phyloP scores from a whole-genome alignment of 2,797 vertebrate genomes.

The Crenichthys baileyi region DNA sequence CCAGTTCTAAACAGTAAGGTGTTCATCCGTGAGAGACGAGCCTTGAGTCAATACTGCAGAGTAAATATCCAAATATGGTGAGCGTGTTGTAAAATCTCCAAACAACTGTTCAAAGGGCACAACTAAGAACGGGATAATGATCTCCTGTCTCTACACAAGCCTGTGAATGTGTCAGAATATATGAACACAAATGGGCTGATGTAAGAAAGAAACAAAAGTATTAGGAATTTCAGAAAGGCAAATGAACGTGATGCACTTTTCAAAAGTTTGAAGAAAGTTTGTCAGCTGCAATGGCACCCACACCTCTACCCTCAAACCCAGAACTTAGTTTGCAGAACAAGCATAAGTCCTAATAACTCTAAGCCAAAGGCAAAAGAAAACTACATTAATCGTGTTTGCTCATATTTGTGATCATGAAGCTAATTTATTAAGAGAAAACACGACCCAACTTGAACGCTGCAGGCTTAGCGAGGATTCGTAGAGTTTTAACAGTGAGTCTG shows the following conservation, averaged over 20 bases:
- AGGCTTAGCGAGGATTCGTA: constrained; percentile 21
- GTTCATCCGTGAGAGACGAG: constrained; percentile 33
- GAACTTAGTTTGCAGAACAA: background rate
- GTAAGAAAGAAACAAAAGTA: background rate
- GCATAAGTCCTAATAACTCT: constrained; percentile 27
- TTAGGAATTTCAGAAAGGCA: background rate
- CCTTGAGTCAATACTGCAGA: constrained; percentile 63
- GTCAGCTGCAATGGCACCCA: background rate
- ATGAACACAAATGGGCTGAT: background rate
- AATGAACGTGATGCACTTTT: background rate
- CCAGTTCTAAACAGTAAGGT: constrained; percentile 26
- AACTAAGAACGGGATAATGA: constrained; percentile 8
- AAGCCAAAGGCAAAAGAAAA: constrained; percentile 22
- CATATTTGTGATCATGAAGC: constrained; percentile 12
- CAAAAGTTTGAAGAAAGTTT: background rate
- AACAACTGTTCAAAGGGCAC: constrained; percentile 54
- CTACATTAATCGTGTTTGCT: constrained; percentile 21
- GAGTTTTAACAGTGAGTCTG: constrained; percentile 12
- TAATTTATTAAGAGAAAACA: constrained; percentile 51
- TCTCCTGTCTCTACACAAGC: background rate
- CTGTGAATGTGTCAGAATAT: background rate
- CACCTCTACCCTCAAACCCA: constrained; percentile 11
- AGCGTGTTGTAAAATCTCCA: constrained; percentile 37
- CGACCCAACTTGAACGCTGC: constrained; percentile 36
- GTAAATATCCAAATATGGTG: constrained; percentile 50